Percentiles rank a stretch among this genome's conserved stretches.
phyloP scores from a whole-genome alignment of 2,113 vertebrate species.

The Eulacestoma nigropectus region DNA sequence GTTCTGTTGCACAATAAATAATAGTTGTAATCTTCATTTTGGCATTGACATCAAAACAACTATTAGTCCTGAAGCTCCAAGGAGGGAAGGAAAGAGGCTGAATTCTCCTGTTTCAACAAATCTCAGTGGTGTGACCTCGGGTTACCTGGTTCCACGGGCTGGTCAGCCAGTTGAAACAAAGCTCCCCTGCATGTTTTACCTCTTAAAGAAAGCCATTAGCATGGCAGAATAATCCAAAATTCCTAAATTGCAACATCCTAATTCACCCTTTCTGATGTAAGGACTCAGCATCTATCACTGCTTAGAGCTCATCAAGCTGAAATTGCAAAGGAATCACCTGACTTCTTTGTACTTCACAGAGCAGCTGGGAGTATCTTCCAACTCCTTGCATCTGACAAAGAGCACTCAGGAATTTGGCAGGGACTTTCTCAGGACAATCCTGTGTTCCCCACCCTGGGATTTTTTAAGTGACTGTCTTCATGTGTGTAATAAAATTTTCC shows the following conservation, averaged over 20 bases:
- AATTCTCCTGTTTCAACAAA: not conserved
- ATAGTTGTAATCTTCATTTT: not conserved
- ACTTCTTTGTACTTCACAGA: not conserved
- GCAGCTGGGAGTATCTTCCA: not conserved
- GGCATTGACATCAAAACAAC: not conserved
- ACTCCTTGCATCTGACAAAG: not conserved
- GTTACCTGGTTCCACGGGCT: not conserved
- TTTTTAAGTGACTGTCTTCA: not conserved
- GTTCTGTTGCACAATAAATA: not conserved
- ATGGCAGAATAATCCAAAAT: not conserved
- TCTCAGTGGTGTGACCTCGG: not conserved
- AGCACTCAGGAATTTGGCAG: not conserved
- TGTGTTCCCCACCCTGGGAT: not conserved
- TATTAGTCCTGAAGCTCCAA: not conserved
- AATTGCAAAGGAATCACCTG: not conserved
- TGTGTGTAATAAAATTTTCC: not conserved
- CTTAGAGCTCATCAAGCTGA: not conserved
- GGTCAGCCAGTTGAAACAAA: not conserved
- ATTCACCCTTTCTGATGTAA: not conserved
- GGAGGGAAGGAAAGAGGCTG: not conserved
- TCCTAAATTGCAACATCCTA: not conserved
- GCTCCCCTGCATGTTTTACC: not conserved
- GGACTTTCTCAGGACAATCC: not conserved
- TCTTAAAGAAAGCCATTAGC: not conserved
- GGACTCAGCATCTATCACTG: not conserved